Percentiles rank a stretch among this genome's conserved stretches.
Evolutionary conservation across 2,888 invertebrate species (phyloP).

Genomic region (Rhodophaea formosa): DNA sequence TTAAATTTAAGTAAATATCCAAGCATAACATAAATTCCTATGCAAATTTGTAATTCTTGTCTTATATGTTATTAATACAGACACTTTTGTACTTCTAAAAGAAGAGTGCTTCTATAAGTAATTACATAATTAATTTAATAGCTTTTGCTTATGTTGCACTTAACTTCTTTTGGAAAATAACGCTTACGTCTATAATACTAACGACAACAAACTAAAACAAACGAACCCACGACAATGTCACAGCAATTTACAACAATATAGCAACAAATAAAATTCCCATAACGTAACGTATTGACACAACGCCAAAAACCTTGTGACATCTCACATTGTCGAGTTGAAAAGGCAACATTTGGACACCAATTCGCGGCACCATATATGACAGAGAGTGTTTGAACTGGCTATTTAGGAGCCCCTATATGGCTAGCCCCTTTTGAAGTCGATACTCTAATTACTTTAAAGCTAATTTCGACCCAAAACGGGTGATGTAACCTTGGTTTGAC

Average conservation of each 20-base stretch:
- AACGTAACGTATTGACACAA: conserved; percentile 11
- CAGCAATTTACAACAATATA: conserved; percentile 6
- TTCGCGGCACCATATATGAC: conserved; percentile 63
- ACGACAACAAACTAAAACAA: neutral
- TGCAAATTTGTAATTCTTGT: too few species aligned
- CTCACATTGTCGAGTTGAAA: conserved; percentile 33
- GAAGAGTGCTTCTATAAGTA: too few species aligned
- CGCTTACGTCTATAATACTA: too few species aligned
- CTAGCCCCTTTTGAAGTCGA: conserved; percentile 54
- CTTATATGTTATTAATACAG: too few species aligned
- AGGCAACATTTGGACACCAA: conserved; percentile 50
- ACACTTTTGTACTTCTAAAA: too few species aligned
- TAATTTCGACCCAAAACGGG: conserved; percentile 44
- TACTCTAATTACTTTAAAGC: conserved; percentile 61
- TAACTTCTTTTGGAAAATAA: too few species aligned
- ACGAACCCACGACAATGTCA: neutral
- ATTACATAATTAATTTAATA: too few species aligned
- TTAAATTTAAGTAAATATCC: too few species aligned
- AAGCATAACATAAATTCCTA: too few species aligned
- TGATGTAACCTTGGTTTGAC: conserved; percentile 35
- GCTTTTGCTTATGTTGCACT: too few species aligned
- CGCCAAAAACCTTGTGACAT: conserved; percentile 18
- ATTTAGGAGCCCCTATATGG: conserved; percentile 60
- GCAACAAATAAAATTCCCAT: conserved; percentile 6
- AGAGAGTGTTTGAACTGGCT: conserved; percentile 48